Percentiles rank a stretch among this genome's conserved stretches.
phyloP scores from a whole-genome alignment of 2,888 invertebrate species.

The Rutpela maculata region DNA sequence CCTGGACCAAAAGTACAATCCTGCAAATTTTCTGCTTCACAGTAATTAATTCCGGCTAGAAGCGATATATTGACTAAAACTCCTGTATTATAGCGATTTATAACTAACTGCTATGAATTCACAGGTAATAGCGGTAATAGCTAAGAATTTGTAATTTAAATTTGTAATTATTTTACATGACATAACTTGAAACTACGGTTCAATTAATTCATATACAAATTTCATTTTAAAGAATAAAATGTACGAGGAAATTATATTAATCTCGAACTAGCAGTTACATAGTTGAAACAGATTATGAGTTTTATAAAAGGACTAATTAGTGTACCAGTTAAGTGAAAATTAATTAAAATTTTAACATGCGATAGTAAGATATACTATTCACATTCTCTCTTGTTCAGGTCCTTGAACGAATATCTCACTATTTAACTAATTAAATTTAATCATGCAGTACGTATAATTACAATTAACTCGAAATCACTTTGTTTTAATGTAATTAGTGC shows the following conservation, averaged over 20 bases:
- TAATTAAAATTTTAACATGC: constrained; percentile 35
- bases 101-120: too few species aligned
- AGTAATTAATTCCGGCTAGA: too few species aligned
- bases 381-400: neutral
- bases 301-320: constrained; percentile 32
- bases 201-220: neutral
- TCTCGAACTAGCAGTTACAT: constrained; percentile 5
- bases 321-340: constrained; percentile 36
- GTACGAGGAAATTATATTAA: constrained; percentile 20
- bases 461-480: constrained; percentile 68
- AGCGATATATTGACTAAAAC: too few species aligned
- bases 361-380: constrained; percentile 32
- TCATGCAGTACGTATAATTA: constrained; percentile 59
- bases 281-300: constrained; percentile 30
- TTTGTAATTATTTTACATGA: too few species aligned
- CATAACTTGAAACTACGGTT: neutral
- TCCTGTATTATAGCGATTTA: too few species aligned
- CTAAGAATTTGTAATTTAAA: too few species aligned
- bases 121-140: too few species aligned
- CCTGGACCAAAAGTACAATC: too few species aligned
- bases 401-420: constrained; percentile 38
- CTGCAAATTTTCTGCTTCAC: too few species aligned
- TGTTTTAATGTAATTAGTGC: constrained; percentile 68
- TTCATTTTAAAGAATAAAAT: neutral
- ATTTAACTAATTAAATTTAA: constrained; percentile 43